These are phyloP conservation scores for Leptopilina clavipes DNA, from an alignment of 1,140 invertebrate species.

Conservation along the genomic window DNA sequence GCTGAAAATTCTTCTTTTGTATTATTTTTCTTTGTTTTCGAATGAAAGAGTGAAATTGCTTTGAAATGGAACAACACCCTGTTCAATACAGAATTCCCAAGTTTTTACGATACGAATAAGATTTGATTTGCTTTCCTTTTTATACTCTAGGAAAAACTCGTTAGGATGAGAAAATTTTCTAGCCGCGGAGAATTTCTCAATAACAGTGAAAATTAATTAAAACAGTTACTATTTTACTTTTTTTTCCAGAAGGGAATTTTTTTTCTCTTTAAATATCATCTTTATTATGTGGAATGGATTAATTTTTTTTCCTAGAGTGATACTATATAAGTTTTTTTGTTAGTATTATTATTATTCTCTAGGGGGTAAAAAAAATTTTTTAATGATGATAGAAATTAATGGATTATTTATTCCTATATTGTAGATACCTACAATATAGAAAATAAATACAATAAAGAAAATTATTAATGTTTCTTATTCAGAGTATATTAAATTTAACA, in stretches of 20 bases:
- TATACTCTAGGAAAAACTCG: not conserved
- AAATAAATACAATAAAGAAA: no score
- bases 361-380: no score
- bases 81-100: not conserved
- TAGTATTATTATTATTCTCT: no score
- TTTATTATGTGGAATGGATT: no score
- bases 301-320: no score
- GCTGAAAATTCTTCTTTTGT: slow-evolving; percentile 1
- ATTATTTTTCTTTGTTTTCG: not conserved
- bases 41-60: slow-evolving; percentile 18
- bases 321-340: no score
- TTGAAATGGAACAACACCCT: slow-evolving; percentile 9
- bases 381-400: no score
- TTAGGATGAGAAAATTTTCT: not conserved
- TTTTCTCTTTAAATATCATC: no score
- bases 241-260: no score
- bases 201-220: slow-evolving; percentile 1
- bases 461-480: no score
- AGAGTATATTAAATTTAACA: not conserved
- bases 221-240: not conserved
- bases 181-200: not conserved
- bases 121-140: not conserved
- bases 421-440: no score
- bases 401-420: no score
- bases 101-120: not conserved